Evolutionary conservation across 2,113 vertebrate species (phyloP).

Genomic region (Sakesphorus luctuosus): DNA sequence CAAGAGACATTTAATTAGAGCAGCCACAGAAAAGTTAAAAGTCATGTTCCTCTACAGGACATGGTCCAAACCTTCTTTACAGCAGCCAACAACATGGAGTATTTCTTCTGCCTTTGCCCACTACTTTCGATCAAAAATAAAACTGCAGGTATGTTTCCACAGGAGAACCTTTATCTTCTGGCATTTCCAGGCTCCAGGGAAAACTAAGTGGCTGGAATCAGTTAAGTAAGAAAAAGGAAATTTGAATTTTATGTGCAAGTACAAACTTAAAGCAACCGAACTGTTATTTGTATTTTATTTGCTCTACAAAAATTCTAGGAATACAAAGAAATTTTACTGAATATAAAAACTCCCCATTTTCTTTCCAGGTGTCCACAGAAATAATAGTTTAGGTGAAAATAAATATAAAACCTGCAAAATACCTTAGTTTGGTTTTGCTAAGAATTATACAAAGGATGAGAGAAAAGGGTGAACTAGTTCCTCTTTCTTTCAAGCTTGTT

Average conservation of each 20-base stretch:
- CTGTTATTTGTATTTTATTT: conserved; percentile 2
- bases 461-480: background rate
- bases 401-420: background rate
- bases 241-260: background rate
- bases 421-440: background rate
- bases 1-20: background rate
- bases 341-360: background rate
- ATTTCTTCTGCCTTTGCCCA: background rate
- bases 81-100: background rate
- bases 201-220: background rate
- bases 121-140: background rate
- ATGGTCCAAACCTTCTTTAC: background rate
- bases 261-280: background rate
- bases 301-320: background rate
- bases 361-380: background rate
- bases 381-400: background rate
- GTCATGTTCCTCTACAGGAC: background rate
- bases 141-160: background rate
- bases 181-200: background rate
- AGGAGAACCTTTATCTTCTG: background rate
- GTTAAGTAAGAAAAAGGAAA: background rate
- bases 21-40: background rate
- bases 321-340: conserved; percentile 3
- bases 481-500: background rate
- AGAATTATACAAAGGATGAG: background rate